A percentile compares a stretch with the other conserved stretches of the same genome.
Evolutionary conservation across 2,113 vertebrate species (phyloP).

Genomic region (Copsychus sechellarum): DNA sequence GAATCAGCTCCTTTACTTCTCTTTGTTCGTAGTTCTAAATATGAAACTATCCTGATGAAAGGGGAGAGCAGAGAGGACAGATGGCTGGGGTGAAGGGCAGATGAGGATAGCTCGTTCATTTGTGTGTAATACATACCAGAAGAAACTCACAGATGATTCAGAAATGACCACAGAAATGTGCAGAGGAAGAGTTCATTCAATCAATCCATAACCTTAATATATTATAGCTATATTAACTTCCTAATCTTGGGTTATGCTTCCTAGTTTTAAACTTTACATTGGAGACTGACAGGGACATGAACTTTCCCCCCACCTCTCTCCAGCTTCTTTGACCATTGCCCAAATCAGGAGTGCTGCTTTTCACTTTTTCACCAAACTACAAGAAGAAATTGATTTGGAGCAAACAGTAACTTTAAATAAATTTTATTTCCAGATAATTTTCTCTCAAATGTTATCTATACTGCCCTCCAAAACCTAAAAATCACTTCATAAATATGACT

Average conservation of each 20-base stretch:
- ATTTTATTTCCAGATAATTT: background rate
- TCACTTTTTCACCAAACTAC: background rate
- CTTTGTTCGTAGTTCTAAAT: background rate
- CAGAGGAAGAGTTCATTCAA: background rate
- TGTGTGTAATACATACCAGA: background rate
- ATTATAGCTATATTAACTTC: background rate
- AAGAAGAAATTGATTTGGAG: background rate
- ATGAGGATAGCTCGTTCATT: background rate
- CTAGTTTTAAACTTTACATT: background rate
- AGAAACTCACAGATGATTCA: conserved; percentile 21
- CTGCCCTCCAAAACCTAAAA: background rate
- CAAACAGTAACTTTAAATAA: background rate
- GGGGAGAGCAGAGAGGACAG: background rate
- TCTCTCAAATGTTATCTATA: background rate
- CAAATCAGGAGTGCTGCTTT: background rate
- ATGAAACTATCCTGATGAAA: background rate
- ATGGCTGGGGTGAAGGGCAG: background rate
- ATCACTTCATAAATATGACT: background rate
- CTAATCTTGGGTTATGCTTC: background rate
- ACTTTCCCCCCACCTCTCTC: accelerated
- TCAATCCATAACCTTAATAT: background rate
- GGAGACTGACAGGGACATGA: background rate
- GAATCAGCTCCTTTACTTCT: background rate
- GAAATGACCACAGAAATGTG: background rate
- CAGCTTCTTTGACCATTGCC: background rate